Evolutionary conservation across 2,888 invertebrate genomes (phyloP).

Genomic region (Agrotis clavis): DNA sequence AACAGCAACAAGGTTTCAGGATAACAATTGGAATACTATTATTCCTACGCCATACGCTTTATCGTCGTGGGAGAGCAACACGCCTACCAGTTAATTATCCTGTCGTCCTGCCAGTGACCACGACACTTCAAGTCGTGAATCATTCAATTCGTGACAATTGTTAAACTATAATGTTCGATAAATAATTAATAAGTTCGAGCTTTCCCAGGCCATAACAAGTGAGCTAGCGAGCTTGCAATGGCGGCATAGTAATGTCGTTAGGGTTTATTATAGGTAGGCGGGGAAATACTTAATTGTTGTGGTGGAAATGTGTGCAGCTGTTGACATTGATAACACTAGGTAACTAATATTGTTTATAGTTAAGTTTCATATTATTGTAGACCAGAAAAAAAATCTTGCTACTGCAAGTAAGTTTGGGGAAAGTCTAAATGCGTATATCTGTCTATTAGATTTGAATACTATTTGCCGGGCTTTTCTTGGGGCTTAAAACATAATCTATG

Average conservation of each 20-base stretch:
- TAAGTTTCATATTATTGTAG: no score
- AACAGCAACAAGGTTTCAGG: no score
- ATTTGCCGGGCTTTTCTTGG: no score
- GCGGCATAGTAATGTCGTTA: conserved; percentile 7
- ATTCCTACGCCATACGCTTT: neutral
- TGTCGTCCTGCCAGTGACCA: conserved; percentile 21
- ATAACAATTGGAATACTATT: no score
- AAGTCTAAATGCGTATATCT: no score
- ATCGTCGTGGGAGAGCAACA: conserved; percentile 29
- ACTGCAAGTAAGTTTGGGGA: no score
- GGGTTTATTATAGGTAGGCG: neutral
- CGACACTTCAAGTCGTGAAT: conserved; percentile 54
- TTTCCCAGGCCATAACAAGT: conserved; percentile 44
- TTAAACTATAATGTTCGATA: conserved; percentile 40
- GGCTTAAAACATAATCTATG: no score
- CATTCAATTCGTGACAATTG: conserved; percentile 54
- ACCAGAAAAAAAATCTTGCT: no score
- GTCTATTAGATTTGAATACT: no score
- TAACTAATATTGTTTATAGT: no score
- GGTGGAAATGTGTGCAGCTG: conserved; percentile 32
- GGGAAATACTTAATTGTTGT: neutral
- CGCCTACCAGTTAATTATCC: neutral
- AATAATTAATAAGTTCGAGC: conserved; percentile 58
- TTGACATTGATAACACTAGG: conserved; percentile 4
- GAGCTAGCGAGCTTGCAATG: conserved; percentile 18